A percentile compares a stretch with the other conserved stretches of the same genome.
These are phyloP conservation scores for Bembecia ichneumoniformis DNA, from an alignment of 2,888 invertebrate genomes.

Conservation along the genomic window DNA sequence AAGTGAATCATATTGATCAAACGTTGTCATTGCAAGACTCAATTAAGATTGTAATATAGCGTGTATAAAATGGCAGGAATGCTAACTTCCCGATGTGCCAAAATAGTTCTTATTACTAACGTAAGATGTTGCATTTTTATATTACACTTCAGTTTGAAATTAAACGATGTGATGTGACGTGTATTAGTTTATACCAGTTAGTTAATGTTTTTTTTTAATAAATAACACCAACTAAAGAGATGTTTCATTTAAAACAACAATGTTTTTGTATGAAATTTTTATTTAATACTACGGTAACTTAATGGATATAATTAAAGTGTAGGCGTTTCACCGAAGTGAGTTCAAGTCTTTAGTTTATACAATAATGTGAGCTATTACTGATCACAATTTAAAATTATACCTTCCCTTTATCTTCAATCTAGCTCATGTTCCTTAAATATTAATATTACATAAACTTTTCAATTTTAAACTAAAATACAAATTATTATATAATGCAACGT, in stretches of 20 bases:
- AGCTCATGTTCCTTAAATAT: no score
- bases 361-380: neutral
- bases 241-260: conserved; percentile 13
- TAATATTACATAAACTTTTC: no score
- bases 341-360: neutral
- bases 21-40: no score
- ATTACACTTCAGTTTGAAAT: neutral
- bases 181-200: conserved; percentile 42
- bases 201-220: conserved; percentile 46
- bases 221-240: conserved; percentile 28
- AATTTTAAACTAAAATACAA: no score
- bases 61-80: no score
- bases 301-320: no score
- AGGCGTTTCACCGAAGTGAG: neutral
- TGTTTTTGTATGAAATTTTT: neutral
- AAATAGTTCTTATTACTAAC: neutral
- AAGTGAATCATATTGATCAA: no score
- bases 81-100: no score
- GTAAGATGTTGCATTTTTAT: neutral
- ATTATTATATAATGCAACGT: no score
- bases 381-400: neutral
- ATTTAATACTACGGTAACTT: no score
- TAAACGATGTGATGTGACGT: conserved; percentile 22
- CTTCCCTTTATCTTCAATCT: no score
- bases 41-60: no score